These are phyloP conservation scores for Pseudomyrmex cubaensis DNA, from an alignment of 1,140 invertebrate genomes.

Conservation along the genomic window DNA sequence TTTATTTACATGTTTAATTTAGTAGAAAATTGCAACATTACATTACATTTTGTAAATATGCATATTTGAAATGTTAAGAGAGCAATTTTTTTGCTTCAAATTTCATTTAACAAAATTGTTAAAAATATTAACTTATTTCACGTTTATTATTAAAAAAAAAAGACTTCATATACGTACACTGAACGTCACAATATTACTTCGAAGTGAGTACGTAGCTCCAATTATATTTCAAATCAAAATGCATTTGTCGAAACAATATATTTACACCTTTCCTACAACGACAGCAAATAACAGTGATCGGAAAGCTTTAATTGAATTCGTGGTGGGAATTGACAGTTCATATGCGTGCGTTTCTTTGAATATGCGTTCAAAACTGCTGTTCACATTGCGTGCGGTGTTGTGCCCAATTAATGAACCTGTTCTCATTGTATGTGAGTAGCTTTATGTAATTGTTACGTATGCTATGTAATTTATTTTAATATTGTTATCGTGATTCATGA, in stretches of 20 bases:
- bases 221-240: neutral
- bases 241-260: neutral
- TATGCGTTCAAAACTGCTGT: slow-evolving; percentile 12
- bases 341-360: slow-evolving; percentile 39
- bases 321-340: slow-evolving; percentile 30
- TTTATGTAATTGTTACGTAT: slow-evolving; percentile 57
- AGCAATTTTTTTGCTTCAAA: no score
- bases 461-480: slow-evolving; percentile 52
- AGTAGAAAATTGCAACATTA: no score
- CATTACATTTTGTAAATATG: no score
- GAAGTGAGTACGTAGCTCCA: neutral
- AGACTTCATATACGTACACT: no score
- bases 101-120: no score
- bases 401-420: slow-evolving; percentile 59
- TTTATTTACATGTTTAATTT: no score
- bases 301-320: slow-evolving; percentile 40
- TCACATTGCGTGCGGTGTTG: slow-evolving; percentile 54
- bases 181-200: no score
- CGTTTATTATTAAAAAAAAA: no score
- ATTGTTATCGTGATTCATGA: no score
- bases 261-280: slow-evolving; percentile 8
- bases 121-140: no score
- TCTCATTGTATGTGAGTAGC: slow-evolving; percentile 53
- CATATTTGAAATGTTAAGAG: no score
- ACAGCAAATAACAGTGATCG: slow-evolving; percentile 42